Percentiles rank a stretch among this genome's conserved stretches.
phyloP scores from a whole-genome alignment of 1,140 invertebrate species.

The Heliconius hermathena region DNA sequence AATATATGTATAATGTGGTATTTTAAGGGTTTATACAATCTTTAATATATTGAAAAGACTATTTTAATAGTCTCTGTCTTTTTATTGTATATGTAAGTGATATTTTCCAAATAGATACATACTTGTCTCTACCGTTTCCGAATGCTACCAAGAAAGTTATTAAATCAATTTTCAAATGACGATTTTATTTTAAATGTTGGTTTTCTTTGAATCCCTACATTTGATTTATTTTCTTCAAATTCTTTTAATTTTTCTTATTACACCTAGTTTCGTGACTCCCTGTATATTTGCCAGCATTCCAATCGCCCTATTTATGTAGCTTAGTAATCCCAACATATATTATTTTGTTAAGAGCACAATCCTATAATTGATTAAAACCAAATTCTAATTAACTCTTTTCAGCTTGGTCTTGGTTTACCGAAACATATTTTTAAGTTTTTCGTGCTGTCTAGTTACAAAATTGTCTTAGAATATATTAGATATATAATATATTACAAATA shows the following conservation, averaged over 20 bases:
- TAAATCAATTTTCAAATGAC: neutral
- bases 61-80: neutral
- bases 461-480: constrained; percentile 25
- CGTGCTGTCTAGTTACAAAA: constrained; percentile 34
- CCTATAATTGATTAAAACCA: constrained; percentile 63
- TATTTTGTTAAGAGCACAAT: constrained; percentile 71
- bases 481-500: constrained; percentile 21
- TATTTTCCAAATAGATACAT: neutral
- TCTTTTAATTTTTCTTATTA: constrained; percentile 33
- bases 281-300: constrained; percentile 40
- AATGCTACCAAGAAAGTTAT: neutral
- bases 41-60: neutral
- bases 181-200: constrained; percentile 3
- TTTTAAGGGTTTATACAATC: neutral
- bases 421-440: constrained; percentile 42
- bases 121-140: neutral
- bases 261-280: constrained; percentile 44
- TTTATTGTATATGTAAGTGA: neutral
- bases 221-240: constrained; percentile 7
- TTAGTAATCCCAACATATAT: constrained; percentile 59
- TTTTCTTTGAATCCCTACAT: constrained; percentile 9
- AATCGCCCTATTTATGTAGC: constrained; percentile 49
- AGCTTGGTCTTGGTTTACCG: constrained; percentile 79
- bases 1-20: neutral
- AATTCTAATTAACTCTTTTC: constrained; percentile 82